Conservation (phyloP, 37 sponge, comb jelly and placozoan species). For the Halisarca cf. caerulea region DNA sequence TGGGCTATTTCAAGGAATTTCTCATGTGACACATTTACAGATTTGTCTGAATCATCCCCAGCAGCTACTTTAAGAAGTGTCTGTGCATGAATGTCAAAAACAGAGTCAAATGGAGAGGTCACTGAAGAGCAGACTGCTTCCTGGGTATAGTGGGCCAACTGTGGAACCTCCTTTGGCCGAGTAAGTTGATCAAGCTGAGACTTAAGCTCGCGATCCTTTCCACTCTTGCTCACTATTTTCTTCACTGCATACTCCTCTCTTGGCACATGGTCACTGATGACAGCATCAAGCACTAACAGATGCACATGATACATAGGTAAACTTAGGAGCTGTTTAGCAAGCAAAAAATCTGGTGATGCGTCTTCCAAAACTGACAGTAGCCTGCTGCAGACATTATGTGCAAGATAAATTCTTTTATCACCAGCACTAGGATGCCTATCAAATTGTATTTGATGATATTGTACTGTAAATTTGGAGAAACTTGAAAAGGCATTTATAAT, state of each 20-base stretch:
- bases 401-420: too few relatives aligned
- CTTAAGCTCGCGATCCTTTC: not conserved
- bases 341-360: not conserved
- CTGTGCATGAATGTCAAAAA: conserved; percentile 9
- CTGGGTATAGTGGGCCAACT: not conserved
- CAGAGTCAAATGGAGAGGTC: conserved; percentile 9
- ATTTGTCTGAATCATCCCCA: not conserved
- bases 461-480: not conserved
- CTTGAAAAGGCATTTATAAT: not conserved
- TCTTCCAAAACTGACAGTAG: too few relatives aligned
- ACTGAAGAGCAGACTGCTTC: not conserved
- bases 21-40: not conserved
- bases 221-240: not conserved
- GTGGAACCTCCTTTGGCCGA: too few relatives aligned
- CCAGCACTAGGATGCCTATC: too few relatives aligned
- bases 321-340: not conserved
- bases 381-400: too few relatives aligned
- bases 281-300: not conserved
- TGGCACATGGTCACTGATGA: not conserved
- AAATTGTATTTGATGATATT: too few relatives aligned
- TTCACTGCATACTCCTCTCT: conserved; percentile 15
- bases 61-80: not conserved
- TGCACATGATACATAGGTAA: not conserved
- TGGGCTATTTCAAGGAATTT: not conserved
- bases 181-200: not conserved